phyloP scores from a whole-genome alignment of 2,797 vertebrate species.

The Alectoris magna region DNA sequence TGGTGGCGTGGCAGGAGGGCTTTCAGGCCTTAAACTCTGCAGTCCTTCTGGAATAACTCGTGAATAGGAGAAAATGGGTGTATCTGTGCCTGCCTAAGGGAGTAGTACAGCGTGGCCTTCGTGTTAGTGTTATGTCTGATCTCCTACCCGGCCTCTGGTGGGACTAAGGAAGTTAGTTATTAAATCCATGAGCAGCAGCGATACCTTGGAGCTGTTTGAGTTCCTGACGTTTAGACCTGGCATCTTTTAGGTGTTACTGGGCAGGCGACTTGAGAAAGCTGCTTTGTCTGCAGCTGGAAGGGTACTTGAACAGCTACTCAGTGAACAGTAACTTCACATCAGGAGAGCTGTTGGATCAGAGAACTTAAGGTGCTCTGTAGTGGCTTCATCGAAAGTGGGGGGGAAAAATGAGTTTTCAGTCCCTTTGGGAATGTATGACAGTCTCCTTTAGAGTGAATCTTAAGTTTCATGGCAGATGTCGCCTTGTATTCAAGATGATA shows the following conservation, averaged over 20 bases:
- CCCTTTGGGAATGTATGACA: background rate
- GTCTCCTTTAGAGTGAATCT: background rate
- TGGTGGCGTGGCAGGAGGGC: slow-evolving; percentile 27
- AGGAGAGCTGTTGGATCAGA: background rate
- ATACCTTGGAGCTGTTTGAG: background rate
- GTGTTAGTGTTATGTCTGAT: background rate
- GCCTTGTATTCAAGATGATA: background rate
- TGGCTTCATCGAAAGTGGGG: accelerated
- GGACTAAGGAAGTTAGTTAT: background rate
- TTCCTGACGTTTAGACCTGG: background rate
- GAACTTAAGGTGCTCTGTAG: background rate
- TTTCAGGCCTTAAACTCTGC: background rate
- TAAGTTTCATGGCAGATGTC: accelerated
- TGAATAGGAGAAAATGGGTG: background rate
- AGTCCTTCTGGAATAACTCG: background rate
- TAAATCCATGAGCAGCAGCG: background rate
- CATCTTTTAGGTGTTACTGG: background rate
- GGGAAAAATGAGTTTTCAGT: background rate
- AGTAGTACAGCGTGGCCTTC: background rate
- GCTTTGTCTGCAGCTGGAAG: background rate
- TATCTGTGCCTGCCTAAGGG: background rate
- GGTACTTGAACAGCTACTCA: background rate
- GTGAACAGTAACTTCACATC: background rate
- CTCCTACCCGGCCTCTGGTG: background rate
- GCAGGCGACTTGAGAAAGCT: background rate